Percentiles rank a stretch among this genome's conserved stretches.
phyloP scores from a whole-genome alignment of 2,113 vertebrate species.

The Antechinus stuartii region DNA sequence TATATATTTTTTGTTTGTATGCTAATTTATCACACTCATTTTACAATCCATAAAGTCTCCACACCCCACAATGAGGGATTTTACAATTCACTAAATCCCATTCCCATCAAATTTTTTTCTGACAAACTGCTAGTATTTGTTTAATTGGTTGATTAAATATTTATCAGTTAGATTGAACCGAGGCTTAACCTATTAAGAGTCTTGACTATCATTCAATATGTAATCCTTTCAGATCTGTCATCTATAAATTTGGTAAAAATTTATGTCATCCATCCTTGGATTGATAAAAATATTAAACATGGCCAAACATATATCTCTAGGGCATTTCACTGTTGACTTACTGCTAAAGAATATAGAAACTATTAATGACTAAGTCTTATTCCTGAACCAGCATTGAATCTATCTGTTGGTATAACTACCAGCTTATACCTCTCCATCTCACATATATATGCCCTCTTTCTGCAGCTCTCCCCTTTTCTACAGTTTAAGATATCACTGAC shows the following conservation, averaged over 20 bases:
- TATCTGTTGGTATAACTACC: not conserved
- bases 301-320: not conserved
- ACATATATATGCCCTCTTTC: not conserved
- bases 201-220: not conserved
- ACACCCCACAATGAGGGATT: not conserved
- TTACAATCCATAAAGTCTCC: not conserved
- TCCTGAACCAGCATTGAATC: not conserved
- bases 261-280: not conserved
- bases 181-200: not conserved
- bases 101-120: not conserved
- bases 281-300: not conserved
- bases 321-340: not conserved
- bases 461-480: not conserved
- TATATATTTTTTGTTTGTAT: no score
- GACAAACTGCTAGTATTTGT: not conserved
- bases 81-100: not conserved
- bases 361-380: not conserved
- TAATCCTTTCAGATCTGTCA: not conserved
- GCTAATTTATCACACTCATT: not conserved
- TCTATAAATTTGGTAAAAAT: not conserved
- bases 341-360: not conserved
- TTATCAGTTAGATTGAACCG: not conserved
- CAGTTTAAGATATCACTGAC: not conserved
- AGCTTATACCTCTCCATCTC: not conserved
- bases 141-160: not conserved